Base-by-base conservation (phyloP, 2,888 invertebrate genomes). In the Imbricaverruca yamaguchii region DNA sequence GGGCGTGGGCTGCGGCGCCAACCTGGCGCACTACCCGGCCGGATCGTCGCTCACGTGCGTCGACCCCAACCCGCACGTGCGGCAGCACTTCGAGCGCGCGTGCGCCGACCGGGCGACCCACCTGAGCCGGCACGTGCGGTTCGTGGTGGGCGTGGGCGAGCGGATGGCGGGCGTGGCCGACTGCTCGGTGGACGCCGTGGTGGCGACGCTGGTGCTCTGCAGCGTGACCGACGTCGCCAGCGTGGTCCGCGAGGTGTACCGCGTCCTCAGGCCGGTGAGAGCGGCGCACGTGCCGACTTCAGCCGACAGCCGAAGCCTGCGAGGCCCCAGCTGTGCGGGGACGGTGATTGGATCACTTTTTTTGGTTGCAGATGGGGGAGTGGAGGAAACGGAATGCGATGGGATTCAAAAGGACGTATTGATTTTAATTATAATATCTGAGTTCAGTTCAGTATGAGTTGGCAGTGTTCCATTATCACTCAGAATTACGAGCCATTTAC, bases 201-300 rank as follows among this genome's bases (percentile, higher is more conserved):
- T 86, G 11, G 84, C 84, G 53, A 85, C 86, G 10, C 82, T 84
- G 69, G 85, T 86, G 3, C 82, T 86, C 15, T 86, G 86, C 82
- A 84, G 84, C 65, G 86, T 86, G 7, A 81, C 81, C 23, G 84
- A 86, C 82, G 82, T 84, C 11, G 80, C 81, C 74, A 82, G 82
- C 74, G 83, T 84, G 10, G 82, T 86, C 9, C 83, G 84, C 67
- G 85, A 86, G 82, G 85, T 86, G 53, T 84, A 83, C 25, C 83
- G 86, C 8, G 85, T 86, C 1, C 83, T 86, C 8, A 85, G 85
- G 55, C 85, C 85, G n/a, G 86, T 86, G 82, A 83, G 85, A 82
- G 77, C 0, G 23, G 15, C 23, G 53, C 15, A 12, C 55, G 12
- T 3, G 12, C 3, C 15, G 25, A n/a, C 25, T 53, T 39, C 57